phyloP scores from a whole-genome alignment of 2,113 vertebrate genomes.

The Rallus limicola region DNA sequence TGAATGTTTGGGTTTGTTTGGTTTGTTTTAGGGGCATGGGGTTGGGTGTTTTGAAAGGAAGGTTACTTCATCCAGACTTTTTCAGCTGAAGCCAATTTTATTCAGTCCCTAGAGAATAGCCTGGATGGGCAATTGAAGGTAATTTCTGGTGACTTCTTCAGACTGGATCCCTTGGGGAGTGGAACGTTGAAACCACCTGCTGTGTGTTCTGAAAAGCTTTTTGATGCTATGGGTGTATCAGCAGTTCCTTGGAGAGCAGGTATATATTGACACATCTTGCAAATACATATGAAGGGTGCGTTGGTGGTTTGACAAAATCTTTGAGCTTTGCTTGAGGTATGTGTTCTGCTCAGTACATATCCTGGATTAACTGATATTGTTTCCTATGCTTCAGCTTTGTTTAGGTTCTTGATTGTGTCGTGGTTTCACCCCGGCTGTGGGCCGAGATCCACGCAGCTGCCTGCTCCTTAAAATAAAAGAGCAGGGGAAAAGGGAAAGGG shows the following conservation, averaged over 20 bases:
- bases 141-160: constrained; percentile 89
- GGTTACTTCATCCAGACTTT: not conserved
- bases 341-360: not conserved
- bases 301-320: not conserved
- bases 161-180: constrained; percentile 78
- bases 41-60: not conserved
- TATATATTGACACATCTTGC: not conserved
- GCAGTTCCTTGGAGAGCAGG: constrained; percentile 83
- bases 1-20: not conserved
- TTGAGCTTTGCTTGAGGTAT: not conserved
- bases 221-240: constrained; percentile 83
- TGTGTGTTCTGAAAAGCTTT: constrained; percentile 81
- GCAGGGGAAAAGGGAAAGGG: no score
- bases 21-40: no score
- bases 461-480: no score
- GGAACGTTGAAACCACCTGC: constrained; percentile 73
- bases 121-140: constrained; percentile 83
- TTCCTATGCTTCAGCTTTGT: not conserved
- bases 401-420: not conserved
- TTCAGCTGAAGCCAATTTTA: not conserved
- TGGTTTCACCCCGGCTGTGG: no score
- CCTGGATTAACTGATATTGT: not conserved
- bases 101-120: constrained; percentile 80
- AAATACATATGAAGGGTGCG: not conserved
- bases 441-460: no score